Conservation (phyloP, 2,888 invertebrate species). For the Agonopterix arenella region DNA sequence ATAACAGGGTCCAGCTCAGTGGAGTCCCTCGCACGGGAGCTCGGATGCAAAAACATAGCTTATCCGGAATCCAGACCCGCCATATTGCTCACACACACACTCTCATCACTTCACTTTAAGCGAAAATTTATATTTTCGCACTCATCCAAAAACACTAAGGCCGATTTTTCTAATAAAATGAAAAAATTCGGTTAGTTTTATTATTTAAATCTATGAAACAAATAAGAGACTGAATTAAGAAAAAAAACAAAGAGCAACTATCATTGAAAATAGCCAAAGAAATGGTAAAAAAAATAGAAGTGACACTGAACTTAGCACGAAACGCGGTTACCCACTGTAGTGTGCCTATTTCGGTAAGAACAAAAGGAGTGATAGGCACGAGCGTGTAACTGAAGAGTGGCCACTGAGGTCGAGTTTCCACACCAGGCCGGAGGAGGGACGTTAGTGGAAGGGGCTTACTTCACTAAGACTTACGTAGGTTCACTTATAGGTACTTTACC, state of each 20-base stretch:
- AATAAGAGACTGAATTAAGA: constrained; percentile 6
- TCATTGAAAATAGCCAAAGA: constrained; percentile 1
- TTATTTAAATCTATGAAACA: constrained; percentile 7
- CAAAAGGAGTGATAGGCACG: constrained; percentile 42
- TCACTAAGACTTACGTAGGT: background rate
- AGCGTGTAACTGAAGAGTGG: constrained; percentile 26
- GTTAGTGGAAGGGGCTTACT: constrained; percentile 27
- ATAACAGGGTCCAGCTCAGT: constrained; percentile 63
- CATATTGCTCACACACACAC: constrained; percentile 55
- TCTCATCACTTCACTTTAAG: constrained; percentile 33
- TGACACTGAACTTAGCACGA: constrained; percentile 36
- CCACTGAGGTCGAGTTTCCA: constrained; percentile 26
- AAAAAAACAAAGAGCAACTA: constrained; percentile 8
- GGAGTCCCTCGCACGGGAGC: constrained; percentile 62
- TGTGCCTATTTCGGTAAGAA: constrained; percentile 17
- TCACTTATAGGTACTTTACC: too few species aligned
- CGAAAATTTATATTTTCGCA: constrained; percentile 7
- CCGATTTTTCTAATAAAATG: constrained; percentile 23
- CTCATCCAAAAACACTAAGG: constrained; percentile 14
- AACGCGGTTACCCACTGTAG: constrained; percentile 5
- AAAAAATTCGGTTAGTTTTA: constrained; percentile 15
- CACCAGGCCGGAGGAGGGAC: constrained; percentile 18
- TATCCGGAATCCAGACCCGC: constrained; percentile 67
- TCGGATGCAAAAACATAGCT: constrained; percentile 70
- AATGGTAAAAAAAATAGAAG: constrained; percentile 8